Percentiles rank a stretch among this genome's conserved stretches.
Evolutionary conservation across 2,888 invertebrate genomes (phyloP).

Genomic region (Iphiclides podalirius): DNA sequence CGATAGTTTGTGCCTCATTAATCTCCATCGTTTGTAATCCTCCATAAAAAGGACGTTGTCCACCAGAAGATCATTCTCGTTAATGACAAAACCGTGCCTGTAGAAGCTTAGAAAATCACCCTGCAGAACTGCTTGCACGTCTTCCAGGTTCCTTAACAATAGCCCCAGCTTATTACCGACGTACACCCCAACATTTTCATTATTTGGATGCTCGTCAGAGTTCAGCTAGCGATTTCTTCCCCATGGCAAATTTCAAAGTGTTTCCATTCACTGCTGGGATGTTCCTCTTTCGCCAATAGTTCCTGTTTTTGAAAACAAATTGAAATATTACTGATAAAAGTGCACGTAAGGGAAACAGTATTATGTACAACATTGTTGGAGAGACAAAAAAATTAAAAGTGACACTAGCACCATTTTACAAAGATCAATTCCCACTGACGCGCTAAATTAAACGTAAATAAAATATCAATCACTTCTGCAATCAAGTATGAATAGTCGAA

Average conservation of each 20-base stretch:
- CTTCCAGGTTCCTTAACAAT: constrained; percentile 46
- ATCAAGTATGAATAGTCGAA: too few species aligned
- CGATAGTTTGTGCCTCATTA: constrained; percentile 50
- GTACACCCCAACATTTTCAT: constrained; percentile 44
- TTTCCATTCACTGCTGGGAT: constrained; percentile 41
- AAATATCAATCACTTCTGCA: too few species aligned
- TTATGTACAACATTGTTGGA: constrained; percentile 30
- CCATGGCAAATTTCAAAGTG: constrained; percentile 42
- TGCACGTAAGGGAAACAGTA: constrained; percentile 31
- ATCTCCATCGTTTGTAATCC: constrained; percentile 44
- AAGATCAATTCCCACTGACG: too few species aligned
- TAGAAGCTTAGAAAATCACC: constrained; percentile 53
- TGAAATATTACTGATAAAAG: constrained; percentile 28
- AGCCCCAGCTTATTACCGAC: constrained; percentile 42
- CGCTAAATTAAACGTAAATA: too few species aligned
- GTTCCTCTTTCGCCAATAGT: constrained; percentile 54
- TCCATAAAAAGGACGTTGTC: constrained; percentile 53
- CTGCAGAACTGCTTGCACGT: constrained; percentile 49
- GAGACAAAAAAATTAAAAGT: too few species aligned
- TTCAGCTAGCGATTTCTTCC: constrained; percentile 47
- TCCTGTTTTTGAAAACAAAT: constrained; percentile 29
- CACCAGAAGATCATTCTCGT: constrained; percentile 46
- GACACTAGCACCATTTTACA: too few species aligned
- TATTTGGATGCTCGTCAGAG: constrained; percentile 38
- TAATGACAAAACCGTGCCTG: constrained; percentile 45